These are phyloP conservation scores for Mythimna vitellina DNA, from an alignment of 2,888 invertebrate genomes.

Conservation along the genomic window DNA sequence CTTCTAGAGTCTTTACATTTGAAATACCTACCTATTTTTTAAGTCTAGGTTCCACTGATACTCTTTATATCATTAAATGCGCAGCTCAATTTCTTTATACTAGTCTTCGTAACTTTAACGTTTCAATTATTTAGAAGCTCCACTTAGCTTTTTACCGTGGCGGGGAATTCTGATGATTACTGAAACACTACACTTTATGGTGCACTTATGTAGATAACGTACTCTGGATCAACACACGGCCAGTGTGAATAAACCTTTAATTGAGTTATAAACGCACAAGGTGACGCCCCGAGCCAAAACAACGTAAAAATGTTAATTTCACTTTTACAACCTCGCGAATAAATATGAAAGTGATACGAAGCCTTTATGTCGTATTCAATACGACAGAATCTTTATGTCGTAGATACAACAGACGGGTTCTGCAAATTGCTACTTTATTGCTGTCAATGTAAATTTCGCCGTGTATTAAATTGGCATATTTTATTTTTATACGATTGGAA, in stretches of 20 bases:
- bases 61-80: not conserved
- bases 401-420: constrained; percentile 27
- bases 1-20: not conserved
- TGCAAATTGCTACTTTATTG: constrained; percentile 42
- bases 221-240: constrained; percentile 28
- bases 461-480: constrained; percentile 10
- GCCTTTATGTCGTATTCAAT: constrained; percentile 50
- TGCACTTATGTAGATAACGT: constrained; percentile 37
- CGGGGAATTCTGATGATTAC: constrained; percentile 7
- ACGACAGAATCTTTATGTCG: constrained; percentile 39
- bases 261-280: constrained; percentile 53
- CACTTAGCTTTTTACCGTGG: constrained; percentile 26
- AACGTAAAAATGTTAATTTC: constrained; percentile 55
- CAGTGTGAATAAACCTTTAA: constrained; percentile 49
- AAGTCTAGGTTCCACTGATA: not conserved
- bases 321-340: constrained; percentile 55
- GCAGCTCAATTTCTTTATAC: not conserved
- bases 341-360: constrained; percentile 48
- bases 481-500: not conserved
- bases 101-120: not conserved
- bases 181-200: constrained; percentile 36
- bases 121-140: constrained; percentile 32
- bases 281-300: constrained; percentile 39
- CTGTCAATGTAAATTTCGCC: constrained; percentile 7
- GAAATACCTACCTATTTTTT: not conserved